Conservation (phyloP, 2,797 vertebrate species). For the Poeciliopsis infans region DNA sequence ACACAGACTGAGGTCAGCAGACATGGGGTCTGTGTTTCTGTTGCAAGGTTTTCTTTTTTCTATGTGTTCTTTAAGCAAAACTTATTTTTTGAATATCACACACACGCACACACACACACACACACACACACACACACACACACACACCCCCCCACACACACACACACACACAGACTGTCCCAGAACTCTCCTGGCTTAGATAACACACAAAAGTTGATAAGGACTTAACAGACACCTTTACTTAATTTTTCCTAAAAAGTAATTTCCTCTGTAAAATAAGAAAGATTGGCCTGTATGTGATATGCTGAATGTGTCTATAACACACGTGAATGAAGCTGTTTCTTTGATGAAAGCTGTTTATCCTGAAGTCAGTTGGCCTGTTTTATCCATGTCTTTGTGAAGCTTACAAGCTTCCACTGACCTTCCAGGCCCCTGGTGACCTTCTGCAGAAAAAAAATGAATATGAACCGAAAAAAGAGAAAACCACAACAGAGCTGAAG, state of each 20-base stretch:
- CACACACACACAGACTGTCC: too few species aligned
- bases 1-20: slow-evolving; percentile 48
- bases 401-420: slow-evolving; percentile 24
- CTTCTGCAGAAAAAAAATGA: slow-evolving; percentile 20
- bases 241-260: too few species aligned
- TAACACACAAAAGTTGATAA: too few species aligned
- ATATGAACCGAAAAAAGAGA: slow-evolving; percentile 22
- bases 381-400: slow-evolving; percentile 30
- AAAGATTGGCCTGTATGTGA: background rate
- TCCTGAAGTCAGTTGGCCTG: background rate
- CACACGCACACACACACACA: too few species aligned
- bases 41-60: background rate
- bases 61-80: background rate
- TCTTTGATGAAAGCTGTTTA: background rate
- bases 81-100: too few species aligned
- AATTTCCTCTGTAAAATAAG: background rate
- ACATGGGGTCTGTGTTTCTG: background rate
- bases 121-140: too few species aligned
- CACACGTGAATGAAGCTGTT: background rate
- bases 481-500: slow-evolving; percentile 13
- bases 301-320: background rate
- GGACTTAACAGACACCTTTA: too few species aligned
- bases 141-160: too few species aligned
- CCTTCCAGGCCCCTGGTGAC: slow-evolving; percentile 29
- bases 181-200: too few species aligned